These are phyloP conservation scores for Gymnosoma rotundatum DNA, from an alignment of 2,888 invertebrate genomes.

Conservation along the genomic window DNA sequence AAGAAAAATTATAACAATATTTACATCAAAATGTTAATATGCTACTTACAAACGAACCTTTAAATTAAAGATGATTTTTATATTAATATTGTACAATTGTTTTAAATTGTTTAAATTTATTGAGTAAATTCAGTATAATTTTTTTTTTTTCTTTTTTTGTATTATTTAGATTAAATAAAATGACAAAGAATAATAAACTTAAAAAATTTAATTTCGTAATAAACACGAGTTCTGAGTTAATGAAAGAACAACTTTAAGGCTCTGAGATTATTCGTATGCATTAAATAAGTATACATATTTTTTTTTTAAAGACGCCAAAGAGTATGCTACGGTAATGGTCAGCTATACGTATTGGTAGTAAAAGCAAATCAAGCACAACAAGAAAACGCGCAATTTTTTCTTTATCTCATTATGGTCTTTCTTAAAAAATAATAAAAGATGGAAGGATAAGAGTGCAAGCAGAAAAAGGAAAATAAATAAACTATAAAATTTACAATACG, in stretches of 20 bases:
- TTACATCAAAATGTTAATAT: no score
- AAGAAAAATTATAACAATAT: no score
- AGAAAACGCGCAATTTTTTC: constrained; percentile 57
- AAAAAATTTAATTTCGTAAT: no score
- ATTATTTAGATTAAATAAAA: no score
- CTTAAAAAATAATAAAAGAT: constrained; percentile 38
- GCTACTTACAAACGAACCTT: no score
- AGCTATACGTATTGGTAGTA: neutral
- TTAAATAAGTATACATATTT: neutral
- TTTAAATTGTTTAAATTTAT: no score
- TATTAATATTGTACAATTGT: no score
- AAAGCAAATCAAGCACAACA: constrained; percentile 49
- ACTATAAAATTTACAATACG: constrained; percentile 57
- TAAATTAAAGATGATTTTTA: no score
- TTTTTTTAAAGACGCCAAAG: constrained; percentile 41
- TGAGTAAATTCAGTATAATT: no score
- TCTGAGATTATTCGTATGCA: neutral
- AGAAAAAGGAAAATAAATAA: constrained; percentile 31
- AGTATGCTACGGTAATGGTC: constrained; percentile 39
- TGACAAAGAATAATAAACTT: no score
- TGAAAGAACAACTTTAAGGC: neutral
- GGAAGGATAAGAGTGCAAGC: neutral
- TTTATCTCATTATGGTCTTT: constrained; percentile 27
- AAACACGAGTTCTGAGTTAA: neutral
- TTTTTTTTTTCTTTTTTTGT: no score